Conservation (phyloP, 1,140 invertebrate genomes). For the Sinonovacula constricta region DNA sequence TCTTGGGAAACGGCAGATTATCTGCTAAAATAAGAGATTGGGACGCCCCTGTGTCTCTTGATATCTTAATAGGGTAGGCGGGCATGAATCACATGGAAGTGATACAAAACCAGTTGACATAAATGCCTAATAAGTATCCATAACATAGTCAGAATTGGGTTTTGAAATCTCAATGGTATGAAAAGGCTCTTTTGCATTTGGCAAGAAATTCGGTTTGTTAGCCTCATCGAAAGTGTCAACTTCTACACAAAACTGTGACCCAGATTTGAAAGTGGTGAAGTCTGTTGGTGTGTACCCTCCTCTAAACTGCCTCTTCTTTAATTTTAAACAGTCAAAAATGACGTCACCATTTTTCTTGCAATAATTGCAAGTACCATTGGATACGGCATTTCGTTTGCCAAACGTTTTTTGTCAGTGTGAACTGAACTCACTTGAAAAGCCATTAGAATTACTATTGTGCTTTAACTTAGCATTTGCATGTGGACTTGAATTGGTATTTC, state of each 20-base stretch:
- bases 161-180: neutral
- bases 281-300: neutral
- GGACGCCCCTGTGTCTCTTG: constrained; percentile 38
- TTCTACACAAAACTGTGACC: neutral
- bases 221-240: neutral
- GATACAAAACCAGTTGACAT: constrained; percentile 28
- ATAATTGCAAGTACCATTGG: neutral
- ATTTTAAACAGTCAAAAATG: neutral
- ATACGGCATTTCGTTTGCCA: neutral
- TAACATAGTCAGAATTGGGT: constrained; percentile 5
- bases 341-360: neutral
- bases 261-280: neutral
- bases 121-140: constrained; percentile 48
- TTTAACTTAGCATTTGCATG: too few species aligned
- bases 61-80: constrained; percentile 2
- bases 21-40: constrained; percentile 41
- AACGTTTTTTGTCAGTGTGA: neutral
- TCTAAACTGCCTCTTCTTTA: neutral
- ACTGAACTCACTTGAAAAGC: neutral
- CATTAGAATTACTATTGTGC: too few species aligned
- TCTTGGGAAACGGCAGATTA: constrained; percentile 25
- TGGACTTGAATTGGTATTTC: neutral
- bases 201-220: neutral
- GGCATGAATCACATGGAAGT: neutral
- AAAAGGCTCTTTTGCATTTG: too few species aligned